Base-by-base conservation (phyloP, 2,888 invertebrate genomes). In the Trachelus iudaicus region DNA sequence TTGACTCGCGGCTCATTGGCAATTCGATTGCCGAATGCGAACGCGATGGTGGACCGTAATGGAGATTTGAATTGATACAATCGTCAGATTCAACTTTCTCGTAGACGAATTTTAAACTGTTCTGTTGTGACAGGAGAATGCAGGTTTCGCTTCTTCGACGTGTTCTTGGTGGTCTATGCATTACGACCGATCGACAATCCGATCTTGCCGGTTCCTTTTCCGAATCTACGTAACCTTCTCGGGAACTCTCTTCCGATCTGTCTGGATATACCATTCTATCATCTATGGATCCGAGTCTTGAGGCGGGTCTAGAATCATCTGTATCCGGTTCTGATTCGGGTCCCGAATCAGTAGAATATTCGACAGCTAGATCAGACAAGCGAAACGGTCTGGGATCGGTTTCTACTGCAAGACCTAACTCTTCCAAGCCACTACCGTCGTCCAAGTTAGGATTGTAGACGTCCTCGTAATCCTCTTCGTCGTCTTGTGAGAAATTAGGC, bases 281-380 rank as follows among this genome's bases (percentile, higher is more conserved):
- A 6, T 86, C 88, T 35, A 87, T 87, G 0, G 89, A 90, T 0
- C 89, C 89, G 4, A 90, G 31, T 4, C 90, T 83, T 0, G 91
- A 91, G 3, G 86, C 85, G 0, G 91, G 91, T 37, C 90, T 85
- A 0, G 91, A 91, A 3, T 90, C 87, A 69, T 91, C 90, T 1
- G 87, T 87, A 77, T 90, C 90, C 3, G 90, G 89, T 75, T 90
- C 90, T 0, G 91, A 91, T 75, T 90, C 89, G 0, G 91, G 90
- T 0, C 90, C 90, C 3, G 91, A 91, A 75, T 91, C 91, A 15
- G 89, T 88, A 0, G 90, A 91, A 77, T 90, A 90, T 35, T 91
- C 90, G 1, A 83, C 82, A 0, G 87, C 88, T 13, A 91, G 83
- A 79, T 91, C 91, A 3, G 90, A 89, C n/a, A 90, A 75, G 31